Base-by-base conservation (phyloP, 2,113 vertebrate genomes). In the Scalopus aquaticus region DNA sequence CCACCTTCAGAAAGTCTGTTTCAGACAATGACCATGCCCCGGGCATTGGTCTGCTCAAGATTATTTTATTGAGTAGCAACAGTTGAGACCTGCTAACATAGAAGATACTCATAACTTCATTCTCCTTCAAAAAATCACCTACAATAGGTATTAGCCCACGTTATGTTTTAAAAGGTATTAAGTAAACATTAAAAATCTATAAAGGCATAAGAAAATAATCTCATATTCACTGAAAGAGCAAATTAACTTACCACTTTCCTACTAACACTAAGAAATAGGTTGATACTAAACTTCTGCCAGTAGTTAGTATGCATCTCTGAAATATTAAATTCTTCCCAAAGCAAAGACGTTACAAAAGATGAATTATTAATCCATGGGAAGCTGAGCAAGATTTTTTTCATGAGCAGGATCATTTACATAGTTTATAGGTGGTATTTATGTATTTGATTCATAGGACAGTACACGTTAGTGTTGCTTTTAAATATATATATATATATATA, bases 221-320 rank as follows among this genome's bases (percentile, higher is more conserved):
- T 86, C 56, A 83, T 49, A 35, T 44, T 49, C 82, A 97, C 94
- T 97, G 95, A 86, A 96, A 93, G 97, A 95, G 72, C 60, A 95
- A 97, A 96, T 78, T 95, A 85, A 92, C 24, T 69, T 96, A 89
- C 67, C 82, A 78, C 32, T 80, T 81, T 91, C 87, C 84, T 93
- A 44, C 88, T 91, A 82, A 95, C 44, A 92, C n/a, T 9, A 60
- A 90, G 86, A 96, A 93, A 96, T n/a, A 86, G 35, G 39, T 79
- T 62, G 20, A 78, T 67, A 51, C 6, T 69, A 30, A 93, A 77
- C 6, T 93, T 4, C 86, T 85, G 42, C 11, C 54, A 72, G 54
- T 51, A 44, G 17, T 82, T 60, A 6, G 49, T 12, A 3, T 54
- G 30, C 85, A 64, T 79, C 86, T 95, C n/a, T 70, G 82, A 95